A percentile compares a stretch with the other conserved stretches of the same genome.
These are phyloP conservation scores for Panorpa germanica DNA, from an alignment of 2,888 invertebrate species.

Conservation along the genomic window DNA sequence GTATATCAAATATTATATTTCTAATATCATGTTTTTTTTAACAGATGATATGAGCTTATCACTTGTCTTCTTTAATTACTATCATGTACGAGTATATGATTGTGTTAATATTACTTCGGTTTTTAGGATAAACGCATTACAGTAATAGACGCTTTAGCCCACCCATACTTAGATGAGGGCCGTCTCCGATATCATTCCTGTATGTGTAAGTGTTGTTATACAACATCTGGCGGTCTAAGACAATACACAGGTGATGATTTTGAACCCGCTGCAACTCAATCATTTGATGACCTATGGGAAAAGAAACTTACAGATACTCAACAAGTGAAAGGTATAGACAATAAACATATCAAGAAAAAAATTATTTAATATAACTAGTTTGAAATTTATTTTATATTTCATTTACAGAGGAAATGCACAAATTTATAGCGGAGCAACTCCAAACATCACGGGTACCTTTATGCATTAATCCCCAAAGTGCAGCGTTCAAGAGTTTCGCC, in stretches of 20 bases:
- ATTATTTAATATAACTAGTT: conserved; percentile 6
- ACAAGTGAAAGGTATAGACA: conserved; percentile 73
- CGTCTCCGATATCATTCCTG: conserved; percentile 97
- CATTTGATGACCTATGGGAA: conserved; percentile 95
- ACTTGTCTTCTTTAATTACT: not conserved
- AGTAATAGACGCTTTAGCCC: conserved; percentile 86
- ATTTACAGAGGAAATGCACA: conserved; percentile 91
- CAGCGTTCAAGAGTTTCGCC: conserved; percentile 99
- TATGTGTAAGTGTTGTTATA: conserved; percentile 98
- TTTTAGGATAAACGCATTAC: conserved; percentile 79
- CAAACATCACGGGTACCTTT: conserved; percentile 91
- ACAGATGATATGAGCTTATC: not conserved
- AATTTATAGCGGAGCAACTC: conserved; percentile 93
- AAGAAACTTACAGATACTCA: conserved; percentile 81
- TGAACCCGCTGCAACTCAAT: conserved; percentile 76
- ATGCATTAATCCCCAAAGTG: conserved; percentile 99
- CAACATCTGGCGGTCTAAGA: conserved; percentile 52
- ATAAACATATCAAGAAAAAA: conserved; percentile 3
- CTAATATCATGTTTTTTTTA: not conserved
- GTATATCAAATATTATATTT: conserved; percentile 17
- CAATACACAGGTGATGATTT: conserved; percentile 86
- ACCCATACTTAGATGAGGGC: conserved; percentile 96
- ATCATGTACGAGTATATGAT: conserved; percentile 5
- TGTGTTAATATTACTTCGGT: conserved; percentile 8
- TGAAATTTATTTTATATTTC: conserved; percentile 6